A percentile compares a stretch with the other conserved stretches of the same genome.
phyloP scores from a whole-genome alignment of 2,797 vertebrate genomes.

The Atherinosoma microstoma region DNA sequence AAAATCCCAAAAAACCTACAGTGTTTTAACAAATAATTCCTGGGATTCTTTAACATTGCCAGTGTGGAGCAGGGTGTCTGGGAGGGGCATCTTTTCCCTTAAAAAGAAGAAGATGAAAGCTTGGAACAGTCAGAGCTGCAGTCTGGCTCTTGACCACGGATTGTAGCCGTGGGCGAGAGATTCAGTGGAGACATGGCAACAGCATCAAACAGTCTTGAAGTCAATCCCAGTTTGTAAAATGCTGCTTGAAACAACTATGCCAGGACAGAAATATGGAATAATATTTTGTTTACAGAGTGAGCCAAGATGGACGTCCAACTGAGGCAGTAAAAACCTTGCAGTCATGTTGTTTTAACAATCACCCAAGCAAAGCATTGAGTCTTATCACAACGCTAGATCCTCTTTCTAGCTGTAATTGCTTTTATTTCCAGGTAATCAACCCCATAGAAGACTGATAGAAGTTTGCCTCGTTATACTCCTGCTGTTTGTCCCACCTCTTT shows the following conservation, averaged over 20 bases:
- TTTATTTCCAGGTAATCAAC: background rate
- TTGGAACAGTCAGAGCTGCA: slow-evolving; percentile 44
- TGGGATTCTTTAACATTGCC: slow-evolving; percentile 20
- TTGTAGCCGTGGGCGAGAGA: slow-evolving; percentile 52
- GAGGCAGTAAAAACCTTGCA: slow-evolving; percentile 5
- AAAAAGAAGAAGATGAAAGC: slow-evolving; percentile 48
- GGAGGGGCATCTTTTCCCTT: slow-evolving; percentile 9
- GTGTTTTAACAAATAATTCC: slow-evolving; percentile 12
- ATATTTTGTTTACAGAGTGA: slow-evolving; percentile 50
- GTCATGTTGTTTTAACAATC: slow-evolving; percentile 5
- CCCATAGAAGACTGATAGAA: background rate
- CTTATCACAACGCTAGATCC: background rate
- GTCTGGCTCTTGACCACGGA: slow-evolving; percentile 60
- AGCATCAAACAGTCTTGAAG: slow-evolving; percentile 61
- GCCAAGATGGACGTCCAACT: slow-evolving; percentile 30
- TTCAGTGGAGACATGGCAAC: slow-evolving; percentile 60
- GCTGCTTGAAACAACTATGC: slow-evolving; percentile 29
- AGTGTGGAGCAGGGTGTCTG: slow-evolving; percentile 25
- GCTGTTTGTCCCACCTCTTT: background rate
- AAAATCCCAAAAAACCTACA: background rate
- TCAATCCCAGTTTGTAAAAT: slow-evolving; percentile 33
- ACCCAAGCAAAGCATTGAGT: slow-evolving; percentile 9
- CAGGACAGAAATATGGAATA: slow-evolving; percentile 56
- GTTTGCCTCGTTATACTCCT: background rate
- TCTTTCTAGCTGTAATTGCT: slow-evolving; percentile 19